These are phyloP conservation scores for Buceros bicornis DNA, from an alignment of 2,797 vertebrate species.

Conservation along the genomic window DNA sequence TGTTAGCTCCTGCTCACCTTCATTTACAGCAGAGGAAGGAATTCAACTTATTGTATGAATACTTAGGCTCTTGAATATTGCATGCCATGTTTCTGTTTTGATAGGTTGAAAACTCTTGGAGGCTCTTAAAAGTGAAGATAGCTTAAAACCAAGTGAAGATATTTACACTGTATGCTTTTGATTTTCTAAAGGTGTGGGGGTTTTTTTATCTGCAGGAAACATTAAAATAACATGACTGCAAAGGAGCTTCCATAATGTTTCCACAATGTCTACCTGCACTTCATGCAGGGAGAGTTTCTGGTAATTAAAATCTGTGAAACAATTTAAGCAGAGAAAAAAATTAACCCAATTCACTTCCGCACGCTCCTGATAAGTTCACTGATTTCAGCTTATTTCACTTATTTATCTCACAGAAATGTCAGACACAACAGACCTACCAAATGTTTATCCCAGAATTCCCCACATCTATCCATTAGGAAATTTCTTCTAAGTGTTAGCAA, in stretches of 20 bases:
- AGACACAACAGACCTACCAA: background rate
- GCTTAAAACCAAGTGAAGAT: background rate
- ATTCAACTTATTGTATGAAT: background rate
- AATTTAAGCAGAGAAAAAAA: background rate
- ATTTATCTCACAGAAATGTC: background rate
- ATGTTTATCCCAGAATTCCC: background rate
- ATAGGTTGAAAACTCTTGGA: background rate
- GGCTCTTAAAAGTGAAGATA: background rate
- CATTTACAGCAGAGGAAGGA: background rate
- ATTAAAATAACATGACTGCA: background rate
- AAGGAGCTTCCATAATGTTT: background rate
- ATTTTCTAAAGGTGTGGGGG: background rate
- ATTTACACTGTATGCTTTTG: background rate
- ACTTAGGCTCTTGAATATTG: background rate
- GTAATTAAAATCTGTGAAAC: background rate
- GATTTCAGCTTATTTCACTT: background rate
- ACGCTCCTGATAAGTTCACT: rapidly evolving
- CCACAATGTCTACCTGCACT: background rate
- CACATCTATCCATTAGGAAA: background rate
- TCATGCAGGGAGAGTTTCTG: background rate
- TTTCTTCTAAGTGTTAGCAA: background rate
- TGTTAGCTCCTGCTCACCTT: background rate
- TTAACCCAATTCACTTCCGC: background rate
- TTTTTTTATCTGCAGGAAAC: background rate
- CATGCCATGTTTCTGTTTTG: background rate